These are phyloP conservation scores for human DNA, from an alignment of 2,113 vertebrate species.

Conservation along the genomic window GRCh38 chr18:49078501-49079000, in stretches of 20 bases:
- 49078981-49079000: background rate
- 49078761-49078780: background rate
- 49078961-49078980: background rate
- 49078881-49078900: background rate
- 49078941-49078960: background rate
- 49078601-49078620: too few species aligned
- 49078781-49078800: background rate
- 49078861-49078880: background rate
- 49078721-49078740: background rate
- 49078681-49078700: background rate
- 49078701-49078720: background rate
- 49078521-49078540: background rate
- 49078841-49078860: slow-evolving; percentile 32
- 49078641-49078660: too few species aligned
- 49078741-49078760: background rate
- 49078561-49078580: too few species aligned
- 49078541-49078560: background rate
- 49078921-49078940: background rate
- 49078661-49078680: too few species aligned
- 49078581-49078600: too few species aligned
- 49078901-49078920: background rate
- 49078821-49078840: background rate
- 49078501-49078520: background rate
- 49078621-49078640: too few species aligned
- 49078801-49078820: slow-evolving; percentile 1